Percentiles rank a stretch among this genome's conserved stretches.
These are phyloP conservation scores for Lepidurus packardi DNA, from an alignment of 1,140 invertebrate species.

Conservation along the genomic window DNA sequence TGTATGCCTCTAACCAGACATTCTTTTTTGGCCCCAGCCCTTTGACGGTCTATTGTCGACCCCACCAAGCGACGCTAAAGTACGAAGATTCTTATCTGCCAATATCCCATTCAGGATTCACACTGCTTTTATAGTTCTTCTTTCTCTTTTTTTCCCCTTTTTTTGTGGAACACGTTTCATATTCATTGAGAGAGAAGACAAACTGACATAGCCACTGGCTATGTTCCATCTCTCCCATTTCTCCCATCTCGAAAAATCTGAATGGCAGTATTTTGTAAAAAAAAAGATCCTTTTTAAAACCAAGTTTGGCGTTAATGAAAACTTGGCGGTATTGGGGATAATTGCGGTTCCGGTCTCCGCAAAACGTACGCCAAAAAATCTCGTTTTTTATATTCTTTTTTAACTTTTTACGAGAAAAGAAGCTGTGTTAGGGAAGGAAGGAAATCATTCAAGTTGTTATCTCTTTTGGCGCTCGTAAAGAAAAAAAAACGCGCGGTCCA, in stretches of 20 bases:
- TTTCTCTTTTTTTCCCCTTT: neutral
- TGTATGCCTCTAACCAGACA: neutral
- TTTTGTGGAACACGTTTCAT: neutral
- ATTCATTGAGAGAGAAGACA: neutral
- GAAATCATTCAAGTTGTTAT: slow-evolving; percentile 6
- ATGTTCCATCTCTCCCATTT: neutral
- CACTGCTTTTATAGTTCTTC: neutral
- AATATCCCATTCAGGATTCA: neutral
- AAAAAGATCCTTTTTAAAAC: neutral
- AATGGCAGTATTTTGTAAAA: neutral
- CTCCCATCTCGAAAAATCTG: neutral
- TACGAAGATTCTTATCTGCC: neutral
- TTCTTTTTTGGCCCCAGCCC: neutral
- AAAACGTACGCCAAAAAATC: neutral
- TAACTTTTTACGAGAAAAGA: neutral
- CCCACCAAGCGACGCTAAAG: neutral
- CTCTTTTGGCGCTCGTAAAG: slow-evolving; percentile 3
- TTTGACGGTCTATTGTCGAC: neutral
- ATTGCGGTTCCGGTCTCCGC: neutral
- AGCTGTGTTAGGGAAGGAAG: neutral
- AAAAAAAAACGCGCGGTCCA: neutral
- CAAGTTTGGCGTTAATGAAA: neutral
- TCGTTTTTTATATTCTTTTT: too few relatives aligned
- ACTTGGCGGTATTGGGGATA: neutral
- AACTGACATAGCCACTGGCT: neutral